phyloP scores from a whole-genome alignment of 2,888 invertebrate species.

The Pasiphila rectangulata region DNA sequence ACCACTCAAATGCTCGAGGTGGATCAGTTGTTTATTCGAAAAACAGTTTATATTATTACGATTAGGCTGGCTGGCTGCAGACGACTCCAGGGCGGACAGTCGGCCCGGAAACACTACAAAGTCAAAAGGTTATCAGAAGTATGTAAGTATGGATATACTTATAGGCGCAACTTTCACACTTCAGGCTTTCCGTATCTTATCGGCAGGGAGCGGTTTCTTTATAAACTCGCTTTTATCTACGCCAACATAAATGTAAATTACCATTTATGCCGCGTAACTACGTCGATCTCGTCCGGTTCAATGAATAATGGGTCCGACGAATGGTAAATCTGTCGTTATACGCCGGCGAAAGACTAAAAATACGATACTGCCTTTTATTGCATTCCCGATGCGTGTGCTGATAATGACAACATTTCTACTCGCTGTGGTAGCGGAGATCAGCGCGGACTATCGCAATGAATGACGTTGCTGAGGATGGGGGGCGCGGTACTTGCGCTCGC shows the following conservation, averaged over 20 bases:
- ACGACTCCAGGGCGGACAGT: slow-evolving; percentile 35
- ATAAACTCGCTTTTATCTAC: slow-evolving; percentile 37
- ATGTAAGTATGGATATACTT: slow-evolving; percentile 37
- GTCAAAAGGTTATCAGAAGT: slow-evolving; percentile 56
- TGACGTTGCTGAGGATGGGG: slow-evolving; percentile 65
- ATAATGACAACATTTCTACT: slow-evolving; percentile 78
- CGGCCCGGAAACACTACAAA: slow-evolving; percentile 43
- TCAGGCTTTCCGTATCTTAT: slow-evolving; percentile 41
- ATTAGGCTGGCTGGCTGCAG: slow-evolving; percentile 16
- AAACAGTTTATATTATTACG: slow-evolving; percentile 22
- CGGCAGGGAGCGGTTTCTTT: slow-evolving; percentile 46
- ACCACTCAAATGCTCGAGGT: slow-evolving; percentile 34
- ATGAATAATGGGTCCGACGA: slow-evolving; percentile 35
- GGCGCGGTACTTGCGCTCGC: slow-evolving; percentile 63
- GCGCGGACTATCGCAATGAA: slow-evolving; percentile 77
- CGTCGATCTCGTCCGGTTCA: slow-evolving; percentile 27
- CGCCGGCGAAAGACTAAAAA: slow-evolving; percentile 46
- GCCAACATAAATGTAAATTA: slow-evolving; percentile 30
- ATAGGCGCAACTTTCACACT: slow-evolving; percentile 57
- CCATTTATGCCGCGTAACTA: slow-evolving; percentile 45
- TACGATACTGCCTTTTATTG: slow-evolving; percentile 60
- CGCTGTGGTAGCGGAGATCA: slow-evolving; percentile 73
- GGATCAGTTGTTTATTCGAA: slow-evolving; percentile 34
- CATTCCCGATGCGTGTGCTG: slow-evolving; percentile 67
- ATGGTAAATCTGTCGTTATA: slow-evolving; percentile 56